phyloP scores from a whole-genome alignment of 2,113 vertebrate genomes.

The Sciurus niger region DNA sequence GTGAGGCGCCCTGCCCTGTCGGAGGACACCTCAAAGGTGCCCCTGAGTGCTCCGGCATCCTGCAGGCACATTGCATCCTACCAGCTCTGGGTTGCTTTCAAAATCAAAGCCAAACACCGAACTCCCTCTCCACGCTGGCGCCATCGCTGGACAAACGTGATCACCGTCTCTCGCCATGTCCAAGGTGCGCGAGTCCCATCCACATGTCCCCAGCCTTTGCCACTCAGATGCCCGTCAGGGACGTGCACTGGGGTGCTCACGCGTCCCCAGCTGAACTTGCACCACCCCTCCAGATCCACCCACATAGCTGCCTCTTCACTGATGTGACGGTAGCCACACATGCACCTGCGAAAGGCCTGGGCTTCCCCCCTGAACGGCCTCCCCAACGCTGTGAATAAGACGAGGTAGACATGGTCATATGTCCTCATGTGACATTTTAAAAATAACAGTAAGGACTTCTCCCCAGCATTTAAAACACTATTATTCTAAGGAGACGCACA shows the following conservation, averaged over 20 bases:
- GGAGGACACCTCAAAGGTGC: no score
- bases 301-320: background rate
- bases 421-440: background rate
- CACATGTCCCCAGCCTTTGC: no score
- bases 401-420: background rate
- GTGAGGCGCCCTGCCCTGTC: background rate
- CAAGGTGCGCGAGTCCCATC: background rate
- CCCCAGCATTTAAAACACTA: background rate
- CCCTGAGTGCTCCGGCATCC: background rate
- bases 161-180: background rate
- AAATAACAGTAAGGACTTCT: background rate
- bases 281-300: background rate
- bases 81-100: background rate
- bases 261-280: background rate
- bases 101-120: constrained; percentile 1
- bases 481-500: background rate
- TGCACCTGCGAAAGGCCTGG: background rate
- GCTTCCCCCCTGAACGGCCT: background rate
- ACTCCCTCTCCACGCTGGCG: background rate
- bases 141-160: background rate
- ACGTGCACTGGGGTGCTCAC: background rate
- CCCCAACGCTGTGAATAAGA: background rate
- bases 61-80: background rate
- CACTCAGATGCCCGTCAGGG: background rate
- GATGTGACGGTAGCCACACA: no score